phyloP scores from a whole-genome alignment of 2,888 invertebrate genomes.

The Papilio elwesi region DNA sequence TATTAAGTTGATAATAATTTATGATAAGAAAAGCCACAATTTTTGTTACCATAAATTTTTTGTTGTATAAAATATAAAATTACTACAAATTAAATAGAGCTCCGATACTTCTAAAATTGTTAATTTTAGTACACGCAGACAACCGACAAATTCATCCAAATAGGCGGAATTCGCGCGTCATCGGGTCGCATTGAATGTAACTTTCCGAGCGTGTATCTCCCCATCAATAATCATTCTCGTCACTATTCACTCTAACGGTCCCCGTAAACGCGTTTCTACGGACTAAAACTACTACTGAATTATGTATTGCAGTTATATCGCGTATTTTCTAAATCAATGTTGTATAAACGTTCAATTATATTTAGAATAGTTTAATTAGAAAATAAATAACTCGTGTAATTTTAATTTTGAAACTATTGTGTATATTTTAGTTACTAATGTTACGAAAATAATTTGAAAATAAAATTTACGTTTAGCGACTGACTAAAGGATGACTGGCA shows the following conservation, averaged over 20 bases:
- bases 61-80: too few relatives aligned
- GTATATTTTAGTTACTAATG: too few relatives aligned
- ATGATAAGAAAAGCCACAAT: too few relatives aligned
- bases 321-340: neutral
- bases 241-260: conserved; percentile 20
- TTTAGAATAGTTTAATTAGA: neutral
- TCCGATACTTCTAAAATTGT: neutral
- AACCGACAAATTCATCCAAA: conserved; percentile 64
- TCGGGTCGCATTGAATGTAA: conserved; percentile 78
- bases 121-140: conserved; percentile 5
- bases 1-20: too few relatives aligned
- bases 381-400: too few relatives aligned
- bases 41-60: too few relatives aligned
- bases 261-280: conserved; percentile 3
- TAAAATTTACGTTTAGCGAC: too few relatives aligned
- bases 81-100: neutral
- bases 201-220: conserved; percentile 59
- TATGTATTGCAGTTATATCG: neutral
- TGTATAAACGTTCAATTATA: neutral
- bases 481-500: too few relatives aligned
- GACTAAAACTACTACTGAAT: conserved; percentile 7
- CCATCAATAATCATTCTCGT: conserved; percentile 21
- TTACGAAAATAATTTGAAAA: too few relatives aligned
- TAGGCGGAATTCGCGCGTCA: conserved; percentile 65
- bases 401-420: too few relatives aligned